Conservation (phyloP, 2,113 vertebrate genomes). For the Anolis carolinensis region DNA sequence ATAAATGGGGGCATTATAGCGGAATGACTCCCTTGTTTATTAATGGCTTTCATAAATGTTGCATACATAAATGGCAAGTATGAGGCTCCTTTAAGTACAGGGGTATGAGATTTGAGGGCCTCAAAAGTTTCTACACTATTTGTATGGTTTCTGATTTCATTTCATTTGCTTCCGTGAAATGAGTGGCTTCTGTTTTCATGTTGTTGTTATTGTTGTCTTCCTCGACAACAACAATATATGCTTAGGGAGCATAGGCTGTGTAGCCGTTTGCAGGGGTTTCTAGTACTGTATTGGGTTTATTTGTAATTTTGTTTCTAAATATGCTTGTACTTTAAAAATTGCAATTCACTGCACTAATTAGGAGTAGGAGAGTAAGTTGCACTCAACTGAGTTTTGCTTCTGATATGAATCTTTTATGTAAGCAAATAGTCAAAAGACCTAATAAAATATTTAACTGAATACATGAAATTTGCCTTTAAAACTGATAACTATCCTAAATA, state of each 20-base stretch:
- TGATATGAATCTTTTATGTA: neutral
- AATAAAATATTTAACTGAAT: neutral
- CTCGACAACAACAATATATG: neutral
- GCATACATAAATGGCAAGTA: neutral
- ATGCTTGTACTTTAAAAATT: neutral
- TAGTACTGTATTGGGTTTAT: neutral
- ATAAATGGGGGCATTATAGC: slow-evolving; percentile 14
- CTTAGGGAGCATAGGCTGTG: neutral
- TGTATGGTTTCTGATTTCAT: neutral
- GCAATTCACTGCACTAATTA: no score
- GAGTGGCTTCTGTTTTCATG: neutral
- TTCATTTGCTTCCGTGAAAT: neutral
- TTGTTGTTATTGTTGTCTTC: neutral
- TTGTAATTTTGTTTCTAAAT: neutral
- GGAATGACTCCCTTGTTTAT: slow-evolving; percentile 10
- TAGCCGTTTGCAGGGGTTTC: neutral
- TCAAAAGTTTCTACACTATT: neutral
- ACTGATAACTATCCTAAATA: neutral
- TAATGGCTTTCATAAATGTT: slow-evolving; percentile 16
- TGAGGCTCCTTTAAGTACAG: neutral
- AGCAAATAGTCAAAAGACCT: neutral
- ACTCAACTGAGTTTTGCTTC: neutral
- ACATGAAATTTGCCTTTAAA: neutral
- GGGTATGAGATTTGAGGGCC: neutral
- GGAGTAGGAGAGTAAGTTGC: neutral